Evolutionary conservation across 2,113 vertebrate species (phyloP).

Genomic region (Calonectris borealis): DNA sequence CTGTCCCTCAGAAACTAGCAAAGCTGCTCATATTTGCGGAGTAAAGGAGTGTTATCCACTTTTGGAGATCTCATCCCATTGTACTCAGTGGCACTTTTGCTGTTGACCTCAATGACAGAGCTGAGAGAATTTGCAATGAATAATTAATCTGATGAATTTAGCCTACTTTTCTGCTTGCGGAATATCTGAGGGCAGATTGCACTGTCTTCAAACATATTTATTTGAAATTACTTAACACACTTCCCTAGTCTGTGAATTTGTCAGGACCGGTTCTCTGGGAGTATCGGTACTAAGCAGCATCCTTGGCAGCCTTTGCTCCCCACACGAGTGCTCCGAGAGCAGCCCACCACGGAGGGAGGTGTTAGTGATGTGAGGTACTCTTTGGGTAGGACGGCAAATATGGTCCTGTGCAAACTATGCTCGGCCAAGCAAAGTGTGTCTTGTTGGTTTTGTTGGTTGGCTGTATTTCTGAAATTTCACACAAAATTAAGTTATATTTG

Average conservation of each 20-base stretch:
- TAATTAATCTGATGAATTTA: conserved; percentile 67
- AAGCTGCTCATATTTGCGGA: background rate
- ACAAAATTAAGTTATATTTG: background rate
- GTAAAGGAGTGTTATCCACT: background rate
- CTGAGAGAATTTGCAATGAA: conserved; percentile 59
- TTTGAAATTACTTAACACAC: conserved; percentile 53
- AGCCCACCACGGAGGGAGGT: background rate
- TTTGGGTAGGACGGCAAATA: background rate
- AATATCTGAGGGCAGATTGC: conserved; percentile 54
- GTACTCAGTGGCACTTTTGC: conserved; percentile 6
- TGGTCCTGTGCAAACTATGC: background rate
- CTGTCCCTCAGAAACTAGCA: background rate
- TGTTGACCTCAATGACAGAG: conserved; percentile 56
- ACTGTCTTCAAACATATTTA: conserved; percentile 36
- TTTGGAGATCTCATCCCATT: background rate
- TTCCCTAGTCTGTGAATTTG: conserved; percentile 7
- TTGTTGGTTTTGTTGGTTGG: background rate
- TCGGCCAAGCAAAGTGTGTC: background rate
- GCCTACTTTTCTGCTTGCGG: conserved; percentile 60
- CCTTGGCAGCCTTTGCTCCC: background rate
- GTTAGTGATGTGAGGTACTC: background rate
- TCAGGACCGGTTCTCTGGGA: background rate
- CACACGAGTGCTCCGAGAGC: background rate
- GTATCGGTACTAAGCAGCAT: background rate
- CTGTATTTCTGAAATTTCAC: background rate